Percentiles rank a stretch among this genome's conserved stretches.
Evolutionary conservation across 1,140 invertebrate species (phyloP).

Genomic region (Manduca sexta): DNA sequence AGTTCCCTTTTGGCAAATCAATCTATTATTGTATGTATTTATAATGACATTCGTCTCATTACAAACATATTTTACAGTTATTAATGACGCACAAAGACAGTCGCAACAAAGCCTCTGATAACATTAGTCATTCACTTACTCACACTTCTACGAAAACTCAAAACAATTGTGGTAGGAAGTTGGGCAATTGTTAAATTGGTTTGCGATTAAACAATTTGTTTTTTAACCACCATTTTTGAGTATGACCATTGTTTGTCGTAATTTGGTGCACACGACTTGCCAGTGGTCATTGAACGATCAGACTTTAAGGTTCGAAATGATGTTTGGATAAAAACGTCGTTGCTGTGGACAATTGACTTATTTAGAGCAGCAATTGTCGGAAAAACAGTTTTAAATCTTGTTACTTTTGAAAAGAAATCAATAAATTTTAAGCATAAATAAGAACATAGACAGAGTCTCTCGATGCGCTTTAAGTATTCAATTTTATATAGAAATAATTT

Average conservation of each 20-base stretch:
- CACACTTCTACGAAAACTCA: constrained; percentile 16
- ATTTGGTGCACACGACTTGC: neutral
- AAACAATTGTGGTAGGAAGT: constrained; percentile 13
- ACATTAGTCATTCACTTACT: constrained; percentile 4
- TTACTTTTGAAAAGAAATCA: no score
- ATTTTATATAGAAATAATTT: no score
- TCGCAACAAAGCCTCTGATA: neutral
- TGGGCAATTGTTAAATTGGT: constrained; percentile 12
- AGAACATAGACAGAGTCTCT: no score
- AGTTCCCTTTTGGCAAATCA: no score
- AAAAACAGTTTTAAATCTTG: no score
- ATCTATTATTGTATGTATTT: no score
- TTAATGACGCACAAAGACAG: neutral
- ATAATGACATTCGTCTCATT: neutral
- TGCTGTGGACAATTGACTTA: constrained; percentile 22
- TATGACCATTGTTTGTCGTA: neutral
- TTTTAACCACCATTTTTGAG: neutral
- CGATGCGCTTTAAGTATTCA: no score
- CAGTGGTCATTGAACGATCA: no score
- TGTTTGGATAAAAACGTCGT: constrained; percentile 16
- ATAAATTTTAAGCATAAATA: no score
- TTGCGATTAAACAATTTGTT: constrained; percentile 22
- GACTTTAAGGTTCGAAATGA: neutral
- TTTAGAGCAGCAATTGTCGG: constrained; percentile 16
- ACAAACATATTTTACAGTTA: neutral